Evolutionary conservation across 2,888 invertebrate species (phyloP), one percentile per base, ranked within the genome.

Genomic region (Mycogona germanica): DNA sequence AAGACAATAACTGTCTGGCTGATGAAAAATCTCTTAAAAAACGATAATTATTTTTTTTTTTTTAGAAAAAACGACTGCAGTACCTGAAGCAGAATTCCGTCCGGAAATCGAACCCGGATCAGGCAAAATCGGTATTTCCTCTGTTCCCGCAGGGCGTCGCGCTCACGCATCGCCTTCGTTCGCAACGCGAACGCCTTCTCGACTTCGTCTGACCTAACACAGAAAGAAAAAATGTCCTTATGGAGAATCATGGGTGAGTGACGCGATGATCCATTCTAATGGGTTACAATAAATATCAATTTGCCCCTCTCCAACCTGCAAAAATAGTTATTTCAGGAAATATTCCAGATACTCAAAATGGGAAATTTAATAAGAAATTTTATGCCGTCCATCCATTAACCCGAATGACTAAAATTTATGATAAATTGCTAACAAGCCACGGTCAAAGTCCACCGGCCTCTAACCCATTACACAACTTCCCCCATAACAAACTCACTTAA

Each of bases 151-250:
- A 81, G 70, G 65, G 88, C 88, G 58, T 95, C 91, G 59, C 85
- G 84, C 65, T 95, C 92, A 23, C 93, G 73, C 92, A 96, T 96
- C 2, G 91, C 92, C 68, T 91, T 92, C 0, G 96, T 96, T 63
- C 89, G 76, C 6, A 97, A 72, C 73, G 87, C 82, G 66, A 87
- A 80, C 64, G 82, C 79, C 64, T 77, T 82, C 66, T 92, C 92
- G 35, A 84, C 76, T 2, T 80, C 79, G 68, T 89, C 87, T 17
- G 77, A 66, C 61, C 87, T 84, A 66, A 38, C 52, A 50, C 50
- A 65, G 62, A 50, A 53, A 42, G 5, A 14, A 42, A 14, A 7
- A 42, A 17, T n/a, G 12, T n/a, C n/a, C n/a, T n/a, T n/a, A n/a
- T n/a, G n/a, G n/a, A n/a, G n/a, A n/a, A n/a, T n/a, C n/a, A n/a